These are phyloP conservation scores for Epinephelus coioides DNA, from an alignment of 2,797 vertebrate genomes.

Conservation along the genomic window DNA sequence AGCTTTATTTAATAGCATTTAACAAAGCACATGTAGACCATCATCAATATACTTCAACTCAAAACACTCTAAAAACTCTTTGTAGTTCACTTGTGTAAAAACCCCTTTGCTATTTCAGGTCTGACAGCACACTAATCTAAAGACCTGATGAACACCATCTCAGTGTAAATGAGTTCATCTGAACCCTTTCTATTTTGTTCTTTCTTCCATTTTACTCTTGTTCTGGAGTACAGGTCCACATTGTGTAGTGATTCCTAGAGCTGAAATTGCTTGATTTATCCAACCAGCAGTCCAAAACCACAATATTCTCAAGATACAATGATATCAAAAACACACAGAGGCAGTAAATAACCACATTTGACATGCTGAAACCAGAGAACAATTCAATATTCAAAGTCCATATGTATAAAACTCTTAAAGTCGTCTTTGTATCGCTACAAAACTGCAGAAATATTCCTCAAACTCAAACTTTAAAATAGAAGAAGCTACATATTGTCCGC, in stretches of 20 bases:
- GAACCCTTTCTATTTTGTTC: neutral
- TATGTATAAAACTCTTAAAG: neutral
- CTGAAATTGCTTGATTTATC: no score
- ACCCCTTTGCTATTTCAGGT: neutral
- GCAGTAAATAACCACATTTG: neutral
- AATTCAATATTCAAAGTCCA: neutral
- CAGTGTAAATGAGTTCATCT: neutral
- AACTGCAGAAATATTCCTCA: constrained; percentile 12
- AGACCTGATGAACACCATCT: neutral
- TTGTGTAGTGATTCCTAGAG: neutral
- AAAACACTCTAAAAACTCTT: neutral
- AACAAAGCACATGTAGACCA: neutral
- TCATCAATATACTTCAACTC: neutral
- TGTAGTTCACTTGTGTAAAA: neutral
- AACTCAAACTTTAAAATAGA: neutral
- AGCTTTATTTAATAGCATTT: neutral
- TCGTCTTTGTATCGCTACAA: neutral
- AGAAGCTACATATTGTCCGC: constrained; percentile 6
- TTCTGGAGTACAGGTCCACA: neutral
- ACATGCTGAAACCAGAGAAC: neutral
- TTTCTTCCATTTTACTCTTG: neutral
- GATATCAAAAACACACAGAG: neutral
- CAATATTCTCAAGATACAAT: neutral
- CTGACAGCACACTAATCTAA: neutral
- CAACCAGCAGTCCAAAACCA: neutral